Percentiles rank a stretch among this genome's conserved stretches.
phyloP scores from a whole-genome alignment of 2,113 vertebrate genomes.

The Coptodon bakossiorum region DNA sequence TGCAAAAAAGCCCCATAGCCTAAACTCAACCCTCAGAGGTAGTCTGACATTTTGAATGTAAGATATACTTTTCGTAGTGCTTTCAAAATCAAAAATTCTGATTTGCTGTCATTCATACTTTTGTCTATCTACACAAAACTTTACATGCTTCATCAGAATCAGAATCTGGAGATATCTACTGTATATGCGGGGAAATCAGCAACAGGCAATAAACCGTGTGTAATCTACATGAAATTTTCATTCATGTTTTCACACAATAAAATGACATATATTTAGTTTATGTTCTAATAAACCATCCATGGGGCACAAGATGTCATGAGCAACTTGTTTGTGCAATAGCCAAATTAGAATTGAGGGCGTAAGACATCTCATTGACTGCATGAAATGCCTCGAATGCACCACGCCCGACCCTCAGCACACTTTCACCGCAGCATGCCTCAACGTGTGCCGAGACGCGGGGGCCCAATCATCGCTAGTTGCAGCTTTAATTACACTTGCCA shows the following conservation, averaged over 20 bases:
- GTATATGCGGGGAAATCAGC: accelerated
- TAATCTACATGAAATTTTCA: not conserved
- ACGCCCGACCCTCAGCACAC: not conserved
- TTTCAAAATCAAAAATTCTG: not conserved
- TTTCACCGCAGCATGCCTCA: not conserved
- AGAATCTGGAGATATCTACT: not conserved
- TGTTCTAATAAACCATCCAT: not conserved
- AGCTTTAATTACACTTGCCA: not conserved
- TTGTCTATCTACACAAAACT: accelerated
- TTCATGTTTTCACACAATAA: not conserved
- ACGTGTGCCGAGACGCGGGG: not conserved
- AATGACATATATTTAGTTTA: not conserved
- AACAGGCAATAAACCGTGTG: not conserved
- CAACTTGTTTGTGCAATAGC: not conserved
- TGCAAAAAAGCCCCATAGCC: not conserved
- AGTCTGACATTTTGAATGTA: not conserved
- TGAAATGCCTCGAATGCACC: not conserved
- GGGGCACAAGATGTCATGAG: not conserved
- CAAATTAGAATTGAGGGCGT: not conserved
- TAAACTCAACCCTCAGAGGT: not conserved
- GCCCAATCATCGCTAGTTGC: not conserved
- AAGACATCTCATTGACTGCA: not conserved
- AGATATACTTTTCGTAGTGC: not conserved
- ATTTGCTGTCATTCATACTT: not conserved
- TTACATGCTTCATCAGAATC: not conserved